phyloP scores from a whole-genome alignment of 2,888 invertebrate genomes.

The Drosophila macrospina region DNA sequence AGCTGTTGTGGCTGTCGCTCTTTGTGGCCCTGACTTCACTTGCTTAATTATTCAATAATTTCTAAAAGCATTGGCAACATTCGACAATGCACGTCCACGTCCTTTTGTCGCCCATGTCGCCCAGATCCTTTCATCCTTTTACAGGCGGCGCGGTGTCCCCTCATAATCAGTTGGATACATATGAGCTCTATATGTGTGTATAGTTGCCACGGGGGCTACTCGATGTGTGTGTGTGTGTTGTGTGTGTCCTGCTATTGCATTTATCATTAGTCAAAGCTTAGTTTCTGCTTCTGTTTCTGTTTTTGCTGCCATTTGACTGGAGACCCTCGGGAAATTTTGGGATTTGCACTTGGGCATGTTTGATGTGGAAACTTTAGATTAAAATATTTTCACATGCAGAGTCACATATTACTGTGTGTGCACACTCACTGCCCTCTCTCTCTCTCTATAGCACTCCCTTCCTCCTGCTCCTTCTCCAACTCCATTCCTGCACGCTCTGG shows the following conservation, averaged over 20 bases:
- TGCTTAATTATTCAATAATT: slow-evolving; percentile 85
- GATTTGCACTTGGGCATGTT: slow-evolving; percentile 75
- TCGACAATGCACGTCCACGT: slow-evolving; percentile 37
- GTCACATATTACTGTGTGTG: slow-evolving; percentile 26
- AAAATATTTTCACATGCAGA: slow-evolving; percentile 75
- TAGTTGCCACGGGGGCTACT: slow-evolving; percentile 43
- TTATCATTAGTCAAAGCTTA: slow-evolving; percentile 72
- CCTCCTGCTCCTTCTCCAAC: too few species aligned
- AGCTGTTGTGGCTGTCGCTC: slow-evolving; percentile 69
- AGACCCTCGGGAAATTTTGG: slow-evolving; percentile 39
- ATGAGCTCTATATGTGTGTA: slow-evolving; percentile 12
- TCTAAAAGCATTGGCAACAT: slow-evolving; percentile 81
- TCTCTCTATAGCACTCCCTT: too few species aligned
- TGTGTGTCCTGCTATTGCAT: slow-evolving; percentile 53
- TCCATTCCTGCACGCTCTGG: too few species aligned
- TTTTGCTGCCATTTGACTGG: slow-evolving; percentile 53
- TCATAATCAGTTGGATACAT: slow-evolving; percentile 76
- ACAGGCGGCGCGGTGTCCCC: slow-evolving; percentile 26
- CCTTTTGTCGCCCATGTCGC: slow-evolving; percentile 38
- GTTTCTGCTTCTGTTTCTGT: slow-evolving; percentile 69
- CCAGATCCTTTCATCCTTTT: slow-evolving; percentile 71
- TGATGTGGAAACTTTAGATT: slow-evolving; percentile 83
- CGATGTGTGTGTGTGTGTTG: slow-evolving; percentile 10
- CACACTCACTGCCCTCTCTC: background rate
- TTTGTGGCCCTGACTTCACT: slow-evolving; percentile 67